Evolutionary conservation across 1,140 invertebrate species (phyloP).

Genomic region (Chionoecetes opilio): DNA sequence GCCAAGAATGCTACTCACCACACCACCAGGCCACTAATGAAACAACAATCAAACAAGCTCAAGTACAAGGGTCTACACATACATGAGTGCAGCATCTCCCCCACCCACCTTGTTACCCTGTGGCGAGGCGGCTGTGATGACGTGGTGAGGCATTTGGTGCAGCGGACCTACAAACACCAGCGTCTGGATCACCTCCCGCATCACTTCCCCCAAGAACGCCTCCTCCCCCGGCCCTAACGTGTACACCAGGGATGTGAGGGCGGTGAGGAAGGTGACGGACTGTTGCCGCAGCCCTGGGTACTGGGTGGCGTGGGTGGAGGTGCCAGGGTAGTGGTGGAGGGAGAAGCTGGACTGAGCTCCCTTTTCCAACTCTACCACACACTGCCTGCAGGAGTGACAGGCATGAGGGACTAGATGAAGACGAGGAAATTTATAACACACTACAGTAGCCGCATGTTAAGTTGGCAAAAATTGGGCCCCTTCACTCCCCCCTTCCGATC

Average conservation of each 20-base stretch:
- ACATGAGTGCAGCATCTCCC: neutral
- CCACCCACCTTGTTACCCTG: conserved; percentile 69
- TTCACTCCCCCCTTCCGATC: too few relatives aligned
- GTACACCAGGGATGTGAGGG: neutral
- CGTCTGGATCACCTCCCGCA: conserved; percentile 34
- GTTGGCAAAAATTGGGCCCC: too few relatives aligned
- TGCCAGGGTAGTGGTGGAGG: neutral
- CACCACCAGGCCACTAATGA: too few relatives aligned
- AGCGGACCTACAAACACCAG: conserved; percentile 55
- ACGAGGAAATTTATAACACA: too few relatives aligned
- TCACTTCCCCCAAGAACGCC: conserved; percentile 31
- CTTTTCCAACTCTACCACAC: conserved; percentile 53
- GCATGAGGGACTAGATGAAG: neutral
- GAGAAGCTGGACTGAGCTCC: conserved; percentile 52
- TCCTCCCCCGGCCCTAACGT: neutral
- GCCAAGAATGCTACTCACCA: too few relatives aligned
- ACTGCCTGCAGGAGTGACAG: neutral
- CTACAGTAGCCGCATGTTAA: too few relatives aligned
- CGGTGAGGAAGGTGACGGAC: conserved; percentile 25
- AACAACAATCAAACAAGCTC: too few relatives aligned
- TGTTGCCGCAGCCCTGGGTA: conserved; percentile 53
- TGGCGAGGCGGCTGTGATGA: conserved; percentile 68
- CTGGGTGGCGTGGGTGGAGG: neutral
- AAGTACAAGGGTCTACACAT: too few relatives aligned
- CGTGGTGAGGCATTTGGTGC: conserved; percentile 65